Base-by-base conservation (phyloP, 37 sponge, comb jelly and placozoan species). In the Bolinopsis microptera region DNA sequence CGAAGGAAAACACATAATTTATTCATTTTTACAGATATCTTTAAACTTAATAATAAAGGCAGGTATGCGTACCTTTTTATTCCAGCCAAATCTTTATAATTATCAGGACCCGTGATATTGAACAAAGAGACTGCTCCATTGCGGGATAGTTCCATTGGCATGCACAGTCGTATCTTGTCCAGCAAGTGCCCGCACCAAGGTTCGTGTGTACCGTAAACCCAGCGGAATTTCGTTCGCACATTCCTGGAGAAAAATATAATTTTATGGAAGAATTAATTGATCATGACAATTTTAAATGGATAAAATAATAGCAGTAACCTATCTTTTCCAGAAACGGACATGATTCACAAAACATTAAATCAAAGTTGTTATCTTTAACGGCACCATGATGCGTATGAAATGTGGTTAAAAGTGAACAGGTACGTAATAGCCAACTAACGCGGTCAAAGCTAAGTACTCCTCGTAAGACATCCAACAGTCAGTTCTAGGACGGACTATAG, bases 391-490 rank as follows among this genome's bases (percentile, higher is more conserved):
- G n/a, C n/a, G n/a, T n/a, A n/a, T n/a, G n/a, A n/a, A n/a, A n/a
- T n/a, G n/a, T n/a, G n/a, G n/a, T n/a, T n/a, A n/a, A n/a, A n/a
- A n/a, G n/a, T n/a, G n/a, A n/a, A n/a, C n/a, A n/a, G n/a, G n/a
- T n/a, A n/a, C n/a, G n/a, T n/a, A n/a, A n/a, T n/a, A 48, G 13
- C 61, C 5, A 13, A 48, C 90, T 41, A 18, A 86, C 90, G 90
- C 32, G 24, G 90, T 86, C 67, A 86, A 38, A 28, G 90, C 90
- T 0, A 86, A 30, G 67, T 86, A 86, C 26, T 86, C 90, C 90
- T 86, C 61, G 22, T 86, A 86, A 9, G 90, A 41, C 90, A 86
- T 86, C 90, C 90, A 86, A 61, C 90, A 86, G 67, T 86, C 90
- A 27, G 90, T 86, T 33, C 67, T 27, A 24, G 90, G 90, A 13